phyloP scores from a whole-genome alignment of 1,140 invertebrate genomes.

The Bicyclus anynana region DNA sequence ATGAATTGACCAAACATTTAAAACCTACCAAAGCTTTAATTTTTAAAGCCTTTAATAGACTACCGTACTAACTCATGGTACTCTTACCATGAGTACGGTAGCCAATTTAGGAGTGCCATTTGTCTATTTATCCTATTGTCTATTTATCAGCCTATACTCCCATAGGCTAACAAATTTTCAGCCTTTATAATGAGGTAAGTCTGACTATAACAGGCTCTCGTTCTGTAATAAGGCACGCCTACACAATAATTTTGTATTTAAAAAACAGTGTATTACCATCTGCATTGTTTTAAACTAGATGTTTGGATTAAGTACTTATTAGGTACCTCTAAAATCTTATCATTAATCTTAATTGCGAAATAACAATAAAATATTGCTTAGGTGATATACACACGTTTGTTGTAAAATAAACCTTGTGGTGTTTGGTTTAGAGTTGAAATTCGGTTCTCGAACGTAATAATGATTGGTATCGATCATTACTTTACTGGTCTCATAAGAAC shows the following conservation, averaged over 20 bases:
- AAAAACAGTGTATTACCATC: constrained; percentile 51
- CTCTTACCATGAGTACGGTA: too few relatives aligned
- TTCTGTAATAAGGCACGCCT: constrained; percentile 34
- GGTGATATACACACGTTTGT: constrained; percentile 23
- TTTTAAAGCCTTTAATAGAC: too few relatives aligned
- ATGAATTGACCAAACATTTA: too few relatives aligned
- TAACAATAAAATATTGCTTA: constrained; percentile 72
- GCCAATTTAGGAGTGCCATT: too few relatives aligned
- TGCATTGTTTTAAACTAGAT: constrained; percentile 64
- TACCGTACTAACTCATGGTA: too few relatives aligned
- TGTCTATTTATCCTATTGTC: too few relatives aligned
- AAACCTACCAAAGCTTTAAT: too few relatives aligned
- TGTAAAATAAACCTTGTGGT: constrained; percentile 39
- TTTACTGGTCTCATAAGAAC: constrained; percentile 63
- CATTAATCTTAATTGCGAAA: constrained; percentile 74
- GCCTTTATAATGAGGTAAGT: too few relatives aligned
- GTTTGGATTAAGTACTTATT: constrained; percentile 71
- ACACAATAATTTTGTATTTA: constrained; percentile 49
- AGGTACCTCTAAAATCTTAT: constrained; percentile 61
- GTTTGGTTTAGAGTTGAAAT: constrained; percentile 41
- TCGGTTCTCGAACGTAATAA: constrained; percentile 40
- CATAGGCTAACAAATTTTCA: too few relatives aligned
- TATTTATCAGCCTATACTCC: too few relatives aligned
- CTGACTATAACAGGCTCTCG: too few relatives aligned
- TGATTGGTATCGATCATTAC: constrained; percentile 61